These are phyloP conservation scores for Apolygus lucorum DNA, from an alignment of 1,140 invertebrate genomes.

Conservation along the genomic window DNA sequence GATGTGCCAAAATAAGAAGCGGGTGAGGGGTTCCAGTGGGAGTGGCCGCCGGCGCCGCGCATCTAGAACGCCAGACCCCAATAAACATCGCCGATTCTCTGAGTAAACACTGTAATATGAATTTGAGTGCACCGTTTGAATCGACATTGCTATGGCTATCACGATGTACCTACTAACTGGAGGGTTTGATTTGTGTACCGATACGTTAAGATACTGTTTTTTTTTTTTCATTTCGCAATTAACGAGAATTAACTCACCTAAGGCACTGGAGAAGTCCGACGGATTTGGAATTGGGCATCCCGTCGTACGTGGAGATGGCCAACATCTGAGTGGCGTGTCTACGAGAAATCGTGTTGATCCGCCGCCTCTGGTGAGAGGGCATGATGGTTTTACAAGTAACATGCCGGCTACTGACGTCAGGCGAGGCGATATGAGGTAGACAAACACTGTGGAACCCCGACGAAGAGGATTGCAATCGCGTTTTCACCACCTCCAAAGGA, in stretches of 20 bases:
- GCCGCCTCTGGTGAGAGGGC: constrained; percentile 42
- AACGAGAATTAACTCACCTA: constrained; percentile 41
- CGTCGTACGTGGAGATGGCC: constrained; percentile 49
- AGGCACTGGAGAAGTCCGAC: constrained; percentile 61
- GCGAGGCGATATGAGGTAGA: constrained; percentile 41
- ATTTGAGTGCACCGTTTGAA: too few species aligned
- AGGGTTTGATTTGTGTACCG: too few species aligned
- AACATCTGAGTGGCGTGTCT: constrained; percentile 41
- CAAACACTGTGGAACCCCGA: constrained; percentile 55
- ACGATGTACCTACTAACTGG: too few species aligned
- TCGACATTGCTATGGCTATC: too few species aligned
- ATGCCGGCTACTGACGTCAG: constrained; percentile 41
- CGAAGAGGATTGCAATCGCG: constrained; percentile 87
- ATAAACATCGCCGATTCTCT: too few species aligned
- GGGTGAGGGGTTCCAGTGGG: too few species aligned
- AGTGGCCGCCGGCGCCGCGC: too few species aligned
- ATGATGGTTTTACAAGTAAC: constrained; percentile 43
- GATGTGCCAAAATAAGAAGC: too few species aligned
- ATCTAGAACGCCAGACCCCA: too few species aligned
- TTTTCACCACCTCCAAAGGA: constrained; percentile 97
- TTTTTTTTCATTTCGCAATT: too few species aligned
- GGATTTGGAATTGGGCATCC: constrained; percentile 40
- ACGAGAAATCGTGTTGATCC: constrained; percentile 40
- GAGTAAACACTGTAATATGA: too few species aligned
- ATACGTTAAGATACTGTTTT: too few species aligned